phyloP scores from a whole-genome alignment of 1,140 invertebrate genomes.

The Capitella teleta region DNA sequence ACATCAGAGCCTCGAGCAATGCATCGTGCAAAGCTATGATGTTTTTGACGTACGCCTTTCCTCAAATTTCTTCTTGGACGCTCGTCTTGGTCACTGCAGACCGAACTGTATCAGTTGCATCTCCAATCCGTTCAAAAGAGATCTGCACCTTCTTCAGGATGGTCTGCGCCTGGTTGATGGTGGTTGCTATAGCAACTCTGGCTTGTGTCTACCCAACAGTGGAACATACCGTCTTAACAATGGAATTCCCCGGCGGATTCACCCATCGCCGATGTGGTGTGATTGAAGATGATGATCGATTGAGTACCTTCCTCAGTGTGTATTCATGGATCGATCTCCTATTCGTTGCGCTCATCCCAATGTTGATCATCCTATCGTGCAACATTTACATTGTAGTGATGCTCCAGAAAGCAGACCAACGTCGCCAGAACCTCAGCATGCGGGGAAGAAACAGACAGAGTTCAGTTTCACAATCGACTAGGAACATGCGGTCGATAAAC shows the following conservation, averaged over 20 bases:
- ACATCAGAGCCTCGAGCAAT: conserved; percentile 15
- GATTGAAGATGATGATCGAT: not conserved
- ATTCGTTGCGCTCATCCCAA: not conserved
- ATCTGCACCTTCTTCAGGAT: conserved; percentile 7
- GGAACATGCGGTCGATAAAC: no score
- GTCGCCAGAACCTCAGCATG: no score
- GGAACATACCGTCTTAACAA: not conserved
- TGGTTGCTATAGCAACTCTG: not conserved
- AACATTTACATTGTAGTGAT: no score
- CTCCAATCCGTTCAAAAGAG: conserved; percentile 15
- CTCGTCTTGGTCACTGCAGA: conserved; percentile 23
- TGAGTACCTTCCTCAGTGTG: not conserved
- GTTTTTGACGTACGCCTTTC: conserved; percentile 16
- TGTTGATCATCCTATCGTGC: not conserved
- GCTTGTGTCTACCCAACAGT: not conserved
- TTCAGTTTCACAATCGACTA: no score
- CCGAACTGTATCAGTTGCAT: conserved; percentile 20
- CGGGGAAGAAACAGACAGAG: no score
- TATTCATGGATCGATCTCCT: not conserved
- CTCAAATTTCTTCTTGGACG: conserved; percentile 21
- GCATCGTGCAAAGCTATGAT: conserved; percentile 18
- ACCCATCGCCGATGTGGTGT: not conserved
- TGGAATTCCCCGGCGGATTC: not conserved
- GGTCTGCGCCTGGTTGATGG: not conserved
- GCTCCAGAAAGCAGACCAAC: no score